Percentiles rank a stretch among this genome's conserved stretches.
phyloP scores from a whole-genome alignment of 2,113 vertebrate genomes.

The Campylomormyrus tamandua region DNA sequence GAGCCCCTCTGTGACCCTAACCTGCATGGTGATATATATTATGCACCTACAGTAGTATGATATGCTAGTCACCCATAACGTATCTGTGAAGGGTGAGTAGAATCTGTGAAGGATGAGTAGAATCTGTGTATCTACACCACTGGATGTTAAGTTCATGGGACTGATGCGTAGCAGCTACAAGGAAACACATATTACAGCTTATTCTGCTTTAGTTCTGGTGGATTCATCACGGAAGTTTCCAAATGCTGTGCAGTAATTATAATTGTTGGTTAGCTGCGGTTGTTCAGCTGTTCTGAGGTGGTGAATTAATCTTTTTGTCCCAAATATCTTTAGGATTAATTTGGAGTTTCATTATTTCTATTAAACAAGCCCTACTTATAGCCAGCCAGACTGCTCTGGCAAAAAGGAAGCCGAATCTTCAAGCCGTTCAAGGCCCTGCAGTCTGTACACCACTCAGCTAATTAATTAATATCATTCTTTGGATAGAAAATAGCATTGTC shows the following conservation, averaged over 20 bases:
- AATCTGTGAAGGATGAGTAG: not conserved
- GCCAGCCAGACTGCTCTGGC: not conserved
- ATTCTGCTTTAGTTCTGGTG: not conserved
- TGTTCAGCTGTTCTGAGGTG: not conserved
- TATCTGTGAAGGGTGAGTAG: not conserved
- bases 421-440: not conserved
- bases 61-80: not conserved
- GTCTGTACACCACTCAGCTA: not conserved
- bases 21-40: not conserved
- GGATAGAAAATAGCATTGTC: not conserved
- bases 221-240: not conserved
- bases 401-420: not conserved
- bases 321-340: not conserved
- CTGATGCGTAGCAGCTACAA: not conserved
- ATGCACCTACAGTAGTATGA: not conserved
- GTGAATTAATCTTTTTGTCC: not conserved
- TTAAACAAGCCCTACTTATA: not conserved
- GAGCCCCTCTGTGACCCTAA: not conserved
- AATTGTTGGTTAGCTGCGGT: not conserved
- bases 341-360: not conserved
- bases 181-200: not conserved
- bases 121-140: not conserved
- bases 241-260: not conserved
- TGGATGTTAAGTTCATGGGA: not conserved
- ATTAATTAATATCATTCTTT: slow-evolving; percentile 2